Evolutionary conservation across 2,113 vertebrate species (phyloP), one percentile per base, ranked within the genome.

Genomic region (Bujurquina vittata): DNA sequence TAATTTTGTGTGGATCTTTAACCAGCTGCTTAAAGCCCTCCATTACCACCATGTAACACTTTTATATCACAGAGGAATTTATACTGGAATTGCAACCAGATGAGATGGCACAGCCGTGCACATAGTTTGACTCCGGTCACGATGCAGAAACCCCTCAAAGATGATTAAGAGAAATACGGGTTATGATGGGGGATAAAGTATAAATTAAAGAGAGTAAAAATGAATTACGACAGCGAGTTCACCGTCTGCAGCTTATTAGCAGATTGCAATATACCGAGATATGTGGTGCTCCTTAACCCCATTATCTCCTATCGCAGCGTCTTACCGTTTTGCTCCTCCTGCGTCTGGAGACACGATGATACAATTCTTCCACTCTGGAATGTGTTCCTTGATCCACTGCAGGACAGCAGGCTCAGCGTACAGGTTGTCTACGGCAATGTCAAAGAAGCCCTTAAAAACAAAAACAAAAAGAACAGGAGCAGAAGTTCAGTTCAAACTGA

Each of bases 331-430:
- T 2, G 97, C 98, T 85, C 98, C 98, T 3, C 98, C 98, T 0
- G 98, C 98, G 18, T 99, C 98, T 1, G 98, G 98, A 58, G 98
- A 99, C 26, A 99, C 98, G 31, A 99, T 98, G 87, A 97, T 98
- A 22, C 97, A 96, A 67, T 97, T 97, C 92, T 93, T 97, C 98
- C 98, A 99, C 77, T 99, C 97, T 0, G 92, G 82, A 84, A 99
- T 99, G 52, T 99, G 97, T 90, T 99, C 97, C 80, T 95, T 95
- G 84, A 99, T 97, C 97, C 98, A 99, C 88, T 98, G 97, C 75
- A 99, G 95, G 31, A 99, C 98, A 1, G 97, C 97, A 0, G 98
- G 98, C 83, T 99, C 97, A 7, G 98, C 98, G 4, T 99, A 99
- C 77, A 99, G 85, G 87, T 99, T 99, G 94, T 99, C 98, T 88